phyloP scores from a whole-genome alignment of 2,113 vertebrate species.

The Guaruba guarouba region DNA sequence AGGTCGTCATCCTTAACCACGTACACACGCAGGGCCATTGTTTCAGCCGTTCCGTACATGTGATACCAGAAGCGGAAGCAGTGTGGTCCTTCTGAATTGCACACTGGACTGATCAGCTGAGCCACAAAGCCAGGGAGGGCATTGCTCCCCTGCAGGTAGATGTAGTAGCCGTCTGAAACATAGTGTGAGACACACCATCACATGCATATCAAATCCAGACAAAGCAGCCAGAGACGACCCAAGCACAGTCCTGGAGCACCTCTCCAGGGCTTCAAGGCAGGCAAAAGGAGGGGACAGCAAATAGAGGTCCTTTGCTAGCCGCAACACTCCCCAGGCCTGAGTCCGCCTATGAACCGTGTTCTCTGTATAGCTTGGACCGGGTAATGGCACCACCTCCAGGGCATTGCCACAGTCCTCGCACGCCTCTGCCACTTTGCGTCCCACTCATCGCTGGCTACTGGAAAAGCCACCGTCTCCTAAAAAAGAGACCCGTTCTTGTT shows the following conservation, averaged over 20 bases:
- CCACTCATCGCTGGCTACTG: neutral
- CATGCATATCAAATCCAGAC: neutral
- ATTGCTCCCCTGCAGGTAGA: conserved; percentile 74
- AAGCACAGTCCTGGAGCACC: neutral
- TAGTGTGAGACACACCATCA: neutral
- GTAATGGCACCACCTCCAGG: neutral
- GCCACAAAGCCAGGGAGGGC: conserved; percentile 64
- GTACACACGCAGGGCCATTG: conserved; percentile 71
- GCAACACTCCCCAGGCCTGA: neutral
- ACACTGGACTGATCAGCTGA: conserved; percentile 69
- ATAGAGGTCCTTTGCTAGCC: neutral
- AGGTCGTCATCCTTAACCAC: accelerated
- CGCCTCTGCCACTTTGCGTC: neutral
- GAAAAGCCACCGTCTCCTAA: neutral
- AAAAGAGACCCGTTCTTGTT: neutral
- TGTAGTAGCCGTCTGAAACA: conserved; percentile 78
- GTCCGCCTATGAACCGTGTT: neutral
- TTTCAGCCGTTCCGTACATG: conserved; percentile 74
- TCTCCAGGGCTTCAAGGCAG: neutral
- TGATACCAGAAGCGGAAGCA: conserved; percentile 86
- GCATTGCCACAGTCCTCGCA: neutral
- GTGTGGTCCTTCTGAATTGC: conserved; percentile 60
- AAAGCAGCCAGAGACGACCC: neutral
- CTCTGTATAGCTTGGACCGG: neutral
- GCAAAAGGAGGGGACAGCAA: neutral